Base-by-base conservation (phyloP, 2,888 invertebrate species). In the Leptopilina syphax region DNA sequence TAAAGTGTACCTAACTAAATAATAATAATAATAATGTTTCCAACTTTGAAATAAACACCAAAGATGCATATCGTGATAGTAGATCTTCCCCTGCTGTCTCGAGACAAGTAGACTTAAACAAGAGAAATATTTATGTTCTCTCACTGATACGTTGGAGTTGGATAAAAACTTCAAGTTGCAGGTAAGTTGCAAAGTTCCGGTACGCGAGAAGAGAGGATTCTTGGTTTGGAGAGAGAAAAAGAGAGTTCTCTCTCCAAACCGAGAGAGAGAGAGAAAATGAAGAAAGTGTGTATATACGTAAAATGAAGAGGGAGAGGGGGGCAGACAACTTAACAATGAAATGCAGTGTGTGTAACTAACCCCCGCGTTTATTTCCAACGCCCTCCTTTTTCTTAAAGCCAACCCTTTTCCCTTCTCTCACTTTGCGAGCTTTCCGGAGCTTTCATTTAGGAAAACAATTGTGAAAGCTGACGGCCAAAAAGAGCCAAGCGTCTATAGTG, bases 361-460 rank as follows among this genome's bases (percentile, higher is more conserved):
- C 77, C 76, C 70, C 79, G 50, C 80, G 50, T 24, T 73, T 50
- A 47, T 68, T 73, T 18, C 65, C 65, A 63, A 67, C 60, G 79
- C 68, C 77, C 76, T 77, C 76, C 76, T 57, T 44, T 4, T 27
- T 47, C 54, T 27, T 57, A 65, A 57, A 47, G 41, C 63, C 24
- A 12, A 27, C 18, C 27, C 7, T 18, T 41, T 66, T 77, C 12
- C 63, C 34, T 68, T 57, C 76, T 79, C 65, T 79, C 77, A 67
- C 79, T 73, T 80, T 50, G 77, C 77, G 82, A 77, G 80, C 78
- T 82, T 84, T 85, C 83, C 84, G 81, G 83, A 82, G 86, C 85
- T 87, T 87, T 86, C 86, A 88, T 87, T 87, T 84, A 82, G 81
- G 83, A 83, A 87, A 87, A 86, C 86, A 87, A 88, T 87, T 82